Percentiles rank a stretch among this genome's conserved stretches.
These are phyloP conservation scores for Mustela nigripes DNA, from an alignment of 2,113 vertebrate species.

Conservation along the genomic window DNA sequence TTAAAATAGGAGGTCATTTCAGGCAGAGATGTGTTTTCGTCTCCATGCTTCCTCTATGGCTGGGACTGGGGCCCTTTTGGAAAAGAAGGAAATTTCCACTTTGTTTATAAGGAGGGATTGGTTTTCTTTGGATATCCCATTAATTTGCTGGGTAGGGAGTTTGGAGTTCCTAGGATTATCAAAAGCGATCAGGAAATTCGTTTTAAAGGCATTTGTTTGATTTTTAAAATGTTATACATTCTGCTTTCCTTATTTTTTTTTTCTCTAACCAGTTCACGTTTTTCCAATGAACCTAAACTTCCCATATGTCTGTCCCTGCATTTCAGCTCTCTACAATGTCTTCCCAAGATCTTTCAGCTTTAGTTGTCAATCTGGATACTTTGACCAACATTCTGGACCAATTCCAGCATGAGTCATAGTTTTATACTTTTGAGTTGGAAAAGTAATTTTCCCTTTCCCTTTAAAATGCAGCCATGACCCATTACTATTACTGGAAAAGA, in stretches of 20 bases:
- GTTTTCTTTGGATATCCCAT: slow-evolving; percentile 77
- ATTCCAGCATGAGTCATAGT: slow-evolving; percentile 73
- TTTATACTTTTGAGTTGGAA: slow-evolving; percentile 71
- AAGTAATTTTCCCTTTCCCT: slow-evolving; percentile 62
- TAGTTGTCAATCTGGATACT: slow-evolving; percentile 64
- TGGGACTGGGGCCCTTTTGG: slow-evolving; percentile 75
- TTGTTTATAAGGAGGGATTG: slow-evolving; percentile 74
- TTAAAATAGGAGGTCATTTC: slow-evolving; percentile 86
- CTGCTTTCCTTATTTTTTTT: not conserved
- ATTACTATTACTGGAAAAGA: slow-evolving; percentile 46
- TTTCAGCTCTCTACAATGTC: slow-evolving; percentile 43
- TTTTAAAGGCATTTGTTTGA: slow-evolving; percentile 25
- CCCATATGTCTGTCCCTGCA: not conserved
- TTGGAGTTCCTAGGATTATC: slow-evolving; percentile 82
- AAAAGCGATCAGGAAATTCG: slow-evolving; percentile 74
- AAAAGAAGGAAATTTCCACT: slow-evolving; percentile 85
- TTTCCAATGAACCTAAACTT: not conserved
- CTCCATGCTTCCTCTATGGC: slow-evolving; percentile 72
- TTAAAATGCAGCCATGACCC: slow-evolving; percentile 58
- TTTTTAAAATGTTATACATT: not conserved
- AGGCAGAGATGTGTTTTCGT: slow-evolving; percentile 82
- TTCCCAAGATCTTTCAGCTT: slow-evolving; percentile 50
- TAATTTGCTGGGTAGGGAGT: slow-evolving; percentile 74
- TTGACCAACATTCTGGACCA: slow-evolving; percentile 56
- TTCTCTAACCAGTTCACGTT: not conserved